Evolutionary conservation across 2,113 vertebrate genomes (phyloP).

Genomic region (Chauna torquata): DNA sequence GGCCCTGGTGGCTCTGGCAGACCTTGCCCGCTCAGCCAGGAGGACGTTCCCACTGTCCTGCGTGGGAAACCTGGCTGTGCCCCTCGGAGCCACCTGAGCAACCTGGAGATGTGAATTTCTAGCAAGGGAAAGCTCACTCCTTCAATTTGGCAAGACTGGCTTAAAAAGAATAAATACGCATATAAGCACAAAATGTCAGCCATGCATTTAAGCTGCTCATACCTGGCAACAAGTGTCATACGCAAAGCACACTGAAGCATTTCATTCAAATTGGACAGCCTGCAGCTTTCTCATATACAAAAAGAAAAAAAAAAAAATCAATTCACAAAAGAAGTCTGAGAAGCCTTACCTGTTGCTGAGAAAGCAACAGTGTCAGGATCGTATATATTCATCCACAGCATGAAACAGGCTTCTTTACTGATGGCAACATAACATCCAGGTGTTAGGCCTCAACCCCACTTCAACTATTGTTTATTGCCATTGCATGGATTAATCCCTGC

Average conservation of each 20-base stretch:
- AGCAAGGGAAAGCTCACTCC: neutral
- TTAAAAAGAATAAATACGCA: neutral
- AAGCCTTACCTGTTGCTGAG: neutral
- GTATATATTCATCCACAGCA: neutral
- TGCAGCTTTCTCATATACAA: neutral
- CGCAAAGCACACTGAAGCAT: neutral
- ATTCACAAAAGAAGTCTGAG: neutral
- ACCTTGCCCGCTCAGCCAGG: neutral
- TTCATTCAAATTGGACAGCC: neutral
- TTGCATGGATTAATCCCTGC: constrained; percentile 76
- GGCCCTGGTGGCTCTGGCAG: neutral
- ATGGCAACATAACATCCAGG: constrained; percentile 64
- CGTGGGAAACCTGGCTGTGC: neutral
- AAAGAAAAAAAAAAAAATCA: neutral
- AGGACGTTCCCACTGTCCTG: neutral
- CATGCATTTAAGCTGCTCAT: accelerated
- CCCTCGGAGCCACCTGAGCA: neutral
- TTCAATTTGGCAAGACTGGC: neutral
- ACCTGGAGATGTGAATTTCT: no score
- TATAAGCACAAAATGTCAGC: accelerated
- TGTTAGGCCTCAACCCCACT: constrained; percentile 72
- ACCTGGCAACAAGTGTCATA: neutral
- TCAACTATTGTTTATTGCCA: constrained; percentile 70
- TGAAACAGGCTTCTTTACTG: neutral
- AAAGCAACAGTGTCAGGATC: neutral